Percentiles rank a stretch among this genome's conserved stretches.
These are phyloP conservation scores for Artemia sinica DNA, from an alignment of 2,888 invertebrate species.

Conservation along the genomic window DNA sequence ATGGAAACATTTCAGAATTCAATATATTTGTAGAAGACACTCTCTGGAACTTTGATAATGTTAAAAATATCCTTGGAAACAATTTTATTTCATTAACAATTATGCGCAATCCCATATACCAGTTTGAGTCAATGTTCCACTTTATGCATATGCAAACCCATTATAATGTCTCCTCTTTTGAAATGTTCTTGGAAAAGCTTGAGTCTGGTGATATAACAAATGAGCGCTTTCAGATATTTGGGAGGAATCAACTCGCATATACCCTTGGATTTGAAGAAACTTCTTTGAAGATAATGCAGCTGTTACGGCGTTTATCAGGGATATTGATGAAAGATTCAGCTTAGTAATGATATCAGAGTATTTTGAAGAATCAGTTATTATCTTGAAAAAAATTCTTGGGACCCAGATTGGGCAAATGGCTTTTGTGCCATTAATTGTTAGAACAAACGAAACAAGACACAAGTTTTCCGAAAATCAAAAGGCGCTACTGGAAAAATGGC, in stretches of 20 bases:
- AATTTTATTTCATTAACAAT: background rate
- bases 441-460: background rate
- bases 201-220: background rate
- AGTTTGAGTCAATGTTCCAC: background rate
- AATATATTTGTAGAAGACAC: background rate
- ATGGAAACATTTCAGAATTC: background rate
- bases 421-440: background rate
- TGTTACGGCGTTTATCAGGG: background rate
- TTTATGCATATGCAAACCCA: background rate
- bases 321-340: background rate
- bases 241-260: background rate
- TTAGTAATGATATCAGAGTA: conserved; percentile 1
- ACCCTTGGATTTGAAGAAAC: background rate
- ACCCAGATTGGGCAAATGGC: background rate
- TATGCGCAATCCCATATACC: background rate
- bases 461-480: background rate
- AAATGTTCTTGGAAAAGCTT: background rate
- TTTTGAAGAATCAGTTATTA: background rate
- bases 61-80: background rate
- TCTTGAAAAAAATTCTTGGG: background rate
- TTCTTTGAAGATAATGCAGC: background rate
- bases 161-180: background rate
- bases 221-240: background rate
- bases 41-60: background rate
- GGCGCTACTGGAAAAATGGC: background rate